Evolutionary conservation across 2,113 vertebrate species (phyloP).

Genomic region (Spea multiplicata): DNA sequence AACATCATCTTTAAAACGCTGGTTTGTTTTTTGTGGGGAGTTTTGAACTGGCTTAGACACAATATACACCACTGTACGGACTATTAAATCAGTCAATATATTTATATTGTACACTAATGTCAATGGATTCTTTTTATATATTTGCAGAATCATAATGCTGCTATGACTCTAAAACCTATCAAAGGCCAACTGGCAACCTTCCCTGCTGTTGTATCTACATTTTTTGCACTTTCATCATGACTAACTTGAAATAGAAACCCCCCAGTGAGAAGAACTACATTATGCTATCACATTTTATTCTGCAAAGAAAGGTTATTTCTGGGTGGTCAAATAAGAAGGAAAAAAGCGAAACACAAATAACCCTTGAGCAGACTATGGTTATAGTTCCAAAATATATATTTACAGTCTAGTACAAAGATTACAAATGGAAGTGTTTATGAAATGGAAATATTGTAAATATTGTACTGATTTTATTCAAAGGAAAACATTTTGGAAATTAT

Average conservation of each 20-base stretch:
- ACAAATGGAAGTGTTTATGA: slow-evolving; percentile 97
- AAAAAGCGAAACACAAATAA: slow-evolving; percentile 68
- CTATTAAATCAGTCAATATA: neutral
- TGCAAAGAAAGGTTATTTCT: slow-evolving; percentile 17
- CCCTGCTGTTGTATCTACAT: neutral
- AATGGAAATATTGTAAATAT: slow-evolving; percentile 85
- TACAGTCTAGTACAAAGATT: slow-evolving; percentile 99
- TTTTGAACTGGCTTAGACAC: too few relatives aligned
- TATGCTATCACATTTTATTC: slow-evolving; percentile 35
- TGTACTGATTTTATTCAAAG: slow-evolving; percentile 79
- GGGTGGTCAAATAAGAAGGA: slow-evolving; percentile 16
- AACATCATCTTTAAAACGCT: too few relatives aligned
- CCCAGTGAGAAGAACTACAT: slow-evolving; percentile 18
- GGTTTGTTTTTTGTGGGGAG: too few relatives aligned
- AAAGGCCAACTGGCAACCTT: neutral
- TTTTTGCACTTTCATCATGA: neutral
- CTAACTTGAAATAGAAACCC: slow-evolving; percentile 5
- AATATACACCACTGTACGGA: too few relatives aligned
- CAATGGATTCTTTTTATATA: neutral
- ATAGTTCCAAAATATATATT: slow-evolving; percentile 99
- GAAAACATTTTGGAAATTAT: slow-evolving; percentile 83
- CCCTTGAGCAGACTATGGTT: slow-evolving; percentile 88
- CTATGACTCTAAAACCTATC: neutral
- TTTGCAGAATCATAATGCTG: neutral
- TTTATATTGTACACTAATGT: neutral